Percentiles rank a stretch among this genome's conserved stretches.
Conservation (phyloP, 1,140 invertebrate genomes). For the Camponotus pennsylvanicus region DNA sequence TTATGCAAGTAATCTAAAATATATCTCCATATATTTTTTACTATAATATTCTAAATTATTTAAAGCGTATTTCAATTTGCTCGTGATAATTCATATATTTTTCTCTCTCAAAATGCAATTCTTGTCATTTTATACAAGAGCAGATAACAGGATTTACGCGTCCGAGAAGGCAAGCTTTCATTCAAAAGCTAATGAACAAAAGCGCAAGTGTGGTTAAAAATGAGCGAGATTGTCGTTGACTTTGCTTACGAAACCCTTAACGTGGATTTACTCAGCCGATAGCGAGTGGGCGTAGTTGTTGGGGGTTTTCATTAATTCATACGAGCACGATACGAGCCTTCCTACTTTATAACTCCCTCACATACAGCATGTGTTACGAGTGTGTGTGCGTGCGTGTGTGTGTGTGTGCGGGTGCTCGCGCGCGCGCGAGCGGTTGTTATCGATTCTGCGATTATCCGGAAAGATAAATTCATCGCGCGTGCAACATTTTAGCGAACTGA, state of each 20-base stretch:
- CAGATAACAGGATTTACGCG: background rate
- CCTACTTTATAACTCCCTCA: background rate
- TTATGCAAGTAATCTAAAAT: background rate
- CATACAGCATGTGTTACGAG: background rate
- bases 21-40: background rate
- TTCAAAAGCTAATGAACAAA: background rate
- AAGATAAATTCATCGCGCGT: slow-evolving; percentile 10
- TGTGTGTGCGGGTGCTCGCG: too few relatives aligned
- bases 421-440: background rate
- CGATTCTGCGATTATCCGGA: slow-evolving; percentile 29
- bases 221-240: background rate
- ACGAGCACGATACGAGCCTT: background rate
- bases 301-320: slow-evolving; percentile 41
- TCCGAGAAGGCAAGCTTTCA: background rate
- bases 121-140: background rate
- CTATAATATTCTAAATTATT: background rate
- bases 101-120: background rate
- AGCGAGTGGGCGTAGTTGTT: background rate
- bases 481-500: background rate
- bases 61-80: background rate
- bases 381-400: background rate
- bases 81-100: too few relatives aligned
- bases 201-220: background rate
- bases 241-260: background rate
- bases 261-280: background rate